Percentiles rank a stretch among this genome's conserved stretches.
These are phyloP conservation scores for Mythimna impura DNA, from an alignment of 2,888 invertebrate species.

Conservation along the genomic window DNA sequence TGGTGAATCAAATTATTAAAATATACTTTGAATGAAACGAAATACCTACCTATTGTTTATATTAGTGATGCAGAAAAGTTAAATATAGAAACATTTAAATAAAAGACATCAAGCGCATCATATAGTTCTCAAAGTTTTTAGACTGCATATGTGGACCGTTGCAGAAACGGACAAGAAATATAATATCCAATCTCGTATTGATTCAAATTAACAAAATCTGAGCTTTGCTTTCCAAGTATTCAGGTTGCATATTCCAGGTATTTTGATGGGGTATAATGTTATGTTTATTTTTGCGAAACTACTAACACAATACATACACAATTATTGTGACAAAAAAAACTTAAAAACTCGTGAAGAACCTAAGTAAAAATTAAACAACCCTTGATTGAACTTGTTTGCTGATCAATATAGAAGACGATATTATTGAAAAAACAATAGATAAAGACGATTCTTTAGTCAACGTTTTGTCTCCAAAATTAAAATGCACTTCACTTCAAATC, in stretches of 20 bases:
- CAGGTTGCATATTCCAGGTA: neutral
- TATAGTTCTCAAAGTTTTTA: neutral
- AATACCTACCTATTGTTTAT: too few relatives aligned
- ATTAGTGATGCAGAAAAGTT: too few relatives aligned
- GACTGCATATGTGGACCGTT: too few relatives aligned
- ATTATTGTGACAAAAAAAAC: too few relatives aligned
- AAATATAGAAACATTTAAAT: neutral
- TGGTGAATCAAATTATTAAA: neutral
- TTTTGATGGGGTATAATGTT: neutral
- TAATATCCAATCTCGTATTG: conserved; percentile 3
- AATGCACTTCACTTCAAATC: neutral
- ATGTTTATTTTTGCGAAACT: too few relatives aligned
- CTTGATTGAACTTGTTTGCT: too few relatives aligned
- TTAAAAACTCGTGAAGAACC: too few relatives aligned
- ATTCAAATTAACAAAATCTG: neutral
- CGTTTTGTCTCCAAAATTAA: neutral
- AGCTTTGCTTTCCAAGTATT: neutral
- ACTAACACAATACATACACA: too few relatives aligned
- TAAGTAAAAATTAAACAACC: too few relatives aligned
- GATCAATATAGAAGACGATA: too few relatives aligned
- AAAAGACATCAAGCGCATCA: neutral
- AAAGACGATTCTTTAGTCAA: neutral
- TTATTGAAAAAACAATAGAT: too few relatives aligned
- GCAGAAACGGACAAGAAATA: too few relatives aligned
- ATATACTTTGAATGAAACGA: neutral